A percentile compares a stretch with the other conserved stretches of the same genome.
phyloP scores from a whole-genome alignment of 2,888 invertebrate species.

The Apodemia hepburni region DNA sequence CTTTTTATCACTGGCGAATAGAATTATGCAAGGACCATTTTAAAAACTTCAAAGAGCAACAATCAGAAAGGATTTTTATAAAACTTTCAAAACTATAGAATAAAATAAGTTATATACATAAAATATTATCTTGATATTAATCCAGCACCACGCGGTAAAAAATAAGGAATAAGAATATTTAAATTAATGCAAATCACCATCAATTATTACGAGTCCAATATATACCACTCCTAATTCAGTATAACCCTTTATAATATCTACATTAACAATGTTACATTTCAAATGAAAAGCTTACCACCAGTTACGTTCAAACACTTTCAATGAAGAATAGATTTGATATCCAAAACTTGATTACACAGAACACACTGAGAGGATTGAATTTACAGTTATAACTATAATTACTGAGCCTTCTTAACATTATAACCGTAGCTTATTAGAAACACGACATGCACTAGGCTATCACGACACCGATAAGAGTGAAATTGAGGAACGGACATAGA shows the following conservation, averaged over 20 bases:
- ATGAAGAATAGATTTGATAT: conserved; percentile 43
- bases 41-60: conserved; percentile 16
- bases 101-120: conserved; percentile 27
- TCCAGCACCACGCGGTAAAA: conserved; percentile 52
- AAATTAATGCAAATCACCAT: conserved; percentile 18
- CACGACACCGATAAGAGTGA: conserved; percentile 77
- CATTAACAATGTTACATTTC: conserved; percentile 30
- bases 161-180: conserved; percentile 20
- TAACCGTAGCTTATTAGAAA: conserved; percentile 53
- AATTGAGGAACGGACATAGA: conserved; percentile 77
- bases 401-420: conserved; percentile 65
- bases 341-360: conserved; percentile 48
- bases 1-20: conserved; percentile 47
- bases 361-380: conserved; percentile 46
- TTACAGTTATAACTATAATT: conserved; percentile 48
- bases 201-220: conserved; percentile 13
- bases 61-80: conserved; percentile 6
- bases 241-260: conserved; percentile 19
- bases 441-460: conserved; percentile 76
- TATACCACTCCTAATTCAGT: conserved; percentile 18
- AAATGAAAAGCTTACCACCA: conserved; percentile 25
- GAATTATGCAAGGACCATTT: conserved; percentile 30
- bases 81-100: conserved; percentile 17
- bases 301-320: conserved; percentile 25
- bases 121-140: conserved; percentile 43